Evolutionary conservation across 2,888 invertebrate genomes (phyloP), one percentile per base, ranked within the genome.

Genomic region (Vannuccia rotundouncinata): DNA sequence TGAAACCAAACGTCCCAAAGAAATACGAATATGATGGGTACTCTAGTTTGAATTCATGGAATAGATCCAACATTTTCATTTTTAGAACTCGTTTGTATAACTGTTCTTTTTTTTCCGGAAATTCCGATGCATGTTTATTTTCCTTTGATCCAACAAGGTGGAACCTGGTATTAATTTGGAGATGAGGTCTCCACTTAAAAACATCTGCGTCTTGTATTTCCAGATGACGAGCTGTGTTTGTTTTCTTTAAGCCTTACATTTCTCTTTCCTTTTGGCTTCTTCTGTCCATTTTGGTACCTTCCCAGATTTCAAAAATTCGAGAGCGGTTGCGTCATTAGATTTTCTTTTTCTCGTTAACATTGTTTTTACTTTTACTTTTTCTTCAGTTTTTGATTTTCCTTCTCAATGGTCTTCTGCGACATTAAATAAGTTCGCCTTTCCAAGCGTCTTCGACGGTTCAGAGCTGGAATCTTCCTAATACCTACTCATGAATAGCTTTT

Each of bases 11-110:
- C 22, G 66, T 66, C 66, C 22, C 66, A 66, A 66, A 66, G 66
- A 27, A 66, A 66, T 66, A 66, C 22, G 25, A 2, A 66, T 66
- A 66, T 66, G 10, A 66, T 13, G 66, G 66, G 66, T 5, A 66
- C 10, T 66, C 66, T 27, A 66, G 2, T 27, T 66, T n/a, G 17
- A 66, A 66, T 66, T 66, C 66, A 66, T 66, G 66, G 66, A 22
- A 66, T 66, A 66, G 25, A 66, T 66, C 66, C 66, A 5, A 66
- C 22, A 66, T 66, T 22, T 66, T 66, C 25, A 66, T 66, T 66
- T 66, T 17, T 66, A 66, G 66, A 66, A 66, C 66, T 66, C 66
- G 66, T 66, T 66, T 66, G 66, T 66, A 45, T 45, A 66, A 66
- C 66, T n/a, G 22, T 27, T 66, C 66, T 13, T 66, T 66, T 66